Percentiles rank a stretch among this genome's conserved stretches.
Evolutionary conservation across 2,113 vertebrate species (phyloP).

Genomic region (Lepus europaeus): DNA sequence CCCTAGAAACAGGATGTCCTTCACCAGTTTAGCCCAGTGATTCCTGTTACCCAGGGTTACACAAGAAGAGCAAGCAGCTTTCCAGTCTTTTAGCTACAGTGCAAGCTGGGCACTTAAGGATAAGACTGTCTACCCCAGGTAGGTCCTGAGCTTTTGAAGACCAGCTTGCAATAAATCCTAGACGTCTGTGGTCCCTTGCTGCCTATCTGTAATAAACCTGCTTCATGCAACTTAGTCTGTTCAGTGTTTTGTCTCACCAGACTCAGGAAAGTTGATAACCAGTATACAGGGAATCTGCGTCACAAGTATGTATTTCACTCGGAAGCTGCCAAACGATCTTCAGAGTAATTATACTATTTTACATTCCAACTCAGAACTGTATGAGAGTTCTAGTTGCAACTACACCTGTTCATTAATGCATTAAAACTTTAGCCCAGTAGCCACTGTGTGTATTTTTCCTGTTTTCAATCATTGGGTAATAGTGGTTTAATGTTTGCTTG

Average conservation of each 20-base stretch:
- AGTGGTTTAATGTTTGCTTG: neutral
- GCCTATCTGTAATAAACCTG: neutral
- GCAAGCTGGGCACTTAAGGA: neutral
- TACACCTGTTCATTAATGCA: neutral
- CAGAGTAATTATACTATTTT: neutral
- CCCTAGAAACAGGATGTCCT: neutral
- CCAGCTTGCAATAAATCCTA: neutral
- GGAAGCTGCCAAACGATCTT: neutral
- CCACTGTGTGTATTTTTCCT: neutral
- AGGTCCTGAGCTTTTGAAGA: neutral
- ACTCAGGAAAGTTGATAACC: neutral
- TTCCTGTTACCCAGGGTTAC: neutral
- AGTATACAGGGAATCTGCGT: neutral
- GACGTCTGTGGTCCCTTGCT: neutral
- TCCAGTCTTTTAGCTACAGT: neutral
- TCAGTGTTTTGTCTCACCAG: neutral
- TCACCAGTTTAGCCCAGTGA: neutral
- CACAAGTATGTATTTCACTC: neutral
- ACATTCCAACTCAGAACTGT: neutral
- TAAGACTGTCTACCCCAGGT: neutral
- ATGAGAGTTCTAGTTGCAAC: neutral
- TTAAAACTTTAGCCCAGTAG: neutral
- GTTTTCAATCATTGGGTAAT: neutral
- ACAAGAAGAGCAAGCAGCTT: too few species aligned
- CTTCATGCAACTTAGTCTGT: neutral